Conservation (phyloP, 2,113 vertebrate species). For the Pterophyllum scalare region DNA sequence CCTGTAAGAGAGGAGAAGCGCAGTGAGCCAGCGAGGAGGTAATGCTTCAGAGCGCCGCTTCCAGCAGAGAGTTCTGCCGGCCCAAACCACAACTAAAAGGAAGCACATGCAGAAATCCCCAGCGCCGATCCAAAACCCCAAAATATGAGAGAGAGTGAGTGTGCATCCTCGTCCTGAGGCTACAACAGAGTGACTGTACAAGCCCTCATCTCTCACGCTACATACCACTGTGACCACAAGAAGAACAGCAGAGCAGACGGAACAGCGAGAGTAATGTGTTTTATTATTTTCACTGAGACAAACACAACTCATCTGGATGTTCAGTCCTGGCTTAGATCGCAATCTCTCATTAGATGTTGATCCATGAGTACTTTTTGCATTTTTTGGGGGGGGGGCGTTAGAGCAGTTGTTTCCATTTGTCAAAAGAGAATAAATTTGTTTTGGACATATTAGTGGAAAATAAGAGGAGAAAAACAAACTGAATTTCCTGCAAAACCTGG, state of each 20-base stretch:
- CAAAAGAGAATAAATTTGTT: neutral
- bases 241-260: constrained; percentile 22
- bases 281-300: constrained; percentile 20
- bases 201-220: constrained; percentile 55
- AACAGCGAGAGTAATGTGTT: neutral
- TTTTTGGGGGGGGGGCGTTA: neutral
- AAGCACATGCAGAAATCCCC: constrained; percentile 74
- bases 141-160: constrained; percentile 65
- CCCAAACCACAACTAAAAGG: constrained; percentile 68
- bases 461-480: neutral
- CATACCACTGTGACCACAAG: constrained; percentile 51
- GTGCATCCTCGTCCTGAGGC: constrained; percentile 61
- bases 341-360: neutral
- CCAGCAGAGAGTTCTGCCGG: constrained; percentile 48
- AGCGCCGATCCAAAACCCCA: constrained; percentile 60
- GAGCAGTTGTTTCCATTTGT: neutral
- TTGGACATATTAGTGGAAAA: constrained; percentile 1
- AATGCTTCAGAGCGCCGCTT: constrained; percentile 32
- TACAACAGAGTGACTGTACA: constrained; percentile 51
- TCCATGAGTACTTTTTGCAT: neutral
- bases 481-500: neutral
- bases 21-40: constrained; percentile 32
- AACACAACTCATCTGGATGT: neutral
- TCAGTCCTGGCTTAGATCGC: neutral
- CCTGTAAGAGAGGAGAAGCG: constrained; percentile 77